A percentile compares a stretch with the other conserved stretches of the same genome.
phyloP scores from a whole-genome alignment of 1,140 invertebrate species.

The Pollicipes pollicipes region DNA sequence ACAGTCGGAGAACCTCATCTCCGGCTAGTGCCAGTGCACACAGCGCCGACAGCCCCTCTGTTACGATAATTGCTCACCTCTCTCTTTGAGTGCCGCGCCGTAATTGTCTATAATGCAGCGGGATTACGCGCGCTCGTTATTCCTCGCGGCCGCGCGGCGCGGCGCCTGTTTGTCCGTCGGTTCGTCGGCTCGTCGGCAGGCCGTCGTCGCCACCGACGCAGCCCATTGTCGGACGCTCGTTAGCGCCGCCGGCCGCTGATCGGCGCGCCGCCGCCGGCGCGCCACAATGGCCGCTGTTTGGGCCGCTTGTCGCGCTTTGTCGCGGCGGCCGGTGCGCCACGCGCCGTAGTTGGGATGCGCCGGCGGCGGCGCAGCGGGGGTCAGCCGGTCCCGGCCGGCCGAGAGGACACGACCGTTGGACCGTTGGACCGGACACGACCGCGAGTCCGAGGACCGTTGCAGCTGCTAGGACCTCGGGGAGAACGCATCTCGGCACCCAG shows the following conservation, averaged over 20 bases:
- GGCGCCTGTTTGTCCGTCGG: no score
- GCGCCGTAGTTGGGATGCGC: background rate
- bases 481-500: no score
- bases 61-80: conserved; percentile 1
- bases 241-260: no score
- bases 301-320: background rate
- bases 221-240: no score
- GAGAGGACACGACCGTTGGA: no score
- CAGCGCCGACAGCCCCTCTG: background rate
- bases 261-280: no score
- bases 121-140: background rate
- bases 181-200: background rate
- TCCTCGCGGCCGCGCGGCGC: background rate
- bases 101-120: background rate
- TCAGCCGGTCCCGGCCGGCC: no score
- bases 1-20: background rate
- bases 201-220: background rate
- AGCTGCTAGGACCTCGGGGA: no score
- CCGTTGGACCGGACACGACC: no score
- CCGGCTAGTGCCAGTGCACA: background rate
- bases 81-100: background rate
- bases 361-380: no score
- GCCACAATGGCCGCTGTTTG: background rate
- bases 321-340: background rate
- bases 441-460: no score